Conservation (phyloP, 2,888 invertebrate species). For the Ectemnius lituratus region DNA sequence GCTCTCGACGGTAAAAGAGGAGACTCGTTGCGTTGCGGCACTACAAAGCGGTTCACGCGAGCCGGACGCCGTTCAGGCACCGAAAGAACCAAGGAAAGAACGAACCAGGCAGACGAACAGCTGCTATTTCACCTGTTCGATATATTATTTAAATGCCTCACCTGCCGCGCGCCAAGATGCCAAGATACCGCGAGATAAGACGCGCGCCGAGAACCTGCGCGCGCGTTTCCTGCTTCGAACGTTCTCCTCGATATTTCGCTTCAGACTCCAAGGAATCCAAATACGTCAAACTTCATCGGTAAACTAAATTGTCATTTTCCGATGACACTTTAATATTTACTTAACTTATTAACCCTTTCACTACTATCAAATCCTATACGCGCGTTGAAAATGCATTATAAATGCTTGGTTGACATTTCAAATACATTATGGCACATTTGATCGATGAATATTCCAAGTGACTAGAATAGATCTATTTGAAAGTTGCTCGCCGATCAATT, state of each 20-base stretch:
- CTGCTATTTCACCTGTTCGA: constrained; percentile 73
- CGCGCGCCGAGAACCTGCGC: constrained; percentile 9
- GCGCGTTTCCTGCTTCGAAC: constrained; percentile 56
- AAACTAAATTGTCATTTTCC: no score
- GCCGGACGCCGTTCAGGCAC: constrained; percentile 41
- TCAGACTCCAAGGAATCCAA: no score
- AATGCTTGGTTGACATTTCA: no score
- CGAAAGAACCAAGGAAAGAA: constrained; percentile 2
- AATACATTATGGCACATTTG: no score
- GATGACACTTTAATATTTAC: no score
- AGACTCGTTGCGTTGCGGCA: constrained; percentile 41
- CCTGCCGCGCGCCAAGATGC: constrained; percentile 69
- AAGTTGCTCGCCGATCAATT: constrained; percentile 80
- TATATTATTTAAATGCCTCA: constrained; percentile 73
- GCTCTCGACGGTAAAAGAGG: constrained; percentile 34
- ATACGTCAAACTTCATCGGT: no score
- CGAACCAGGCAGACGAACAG: constrained; percentile 62
- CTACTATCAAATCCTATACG: no score
- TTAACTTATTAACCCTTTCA: no score
- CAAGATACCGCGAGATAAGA: constrained; percentile 65
- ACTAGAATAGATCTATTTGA: constrained; percentile 49
- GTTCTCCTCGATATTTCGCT: constrained; percentile 42
- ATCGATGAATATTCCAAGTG: no score
- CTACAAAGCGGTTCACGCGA: constrained; percentile 58
- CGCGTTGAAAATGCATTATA: no score